These are phyloP conservation scores for Argyresthia goedartella DNA, from an alignment of 2,888 invertebrate genomes.

Conservation along the genomic window DNA sequence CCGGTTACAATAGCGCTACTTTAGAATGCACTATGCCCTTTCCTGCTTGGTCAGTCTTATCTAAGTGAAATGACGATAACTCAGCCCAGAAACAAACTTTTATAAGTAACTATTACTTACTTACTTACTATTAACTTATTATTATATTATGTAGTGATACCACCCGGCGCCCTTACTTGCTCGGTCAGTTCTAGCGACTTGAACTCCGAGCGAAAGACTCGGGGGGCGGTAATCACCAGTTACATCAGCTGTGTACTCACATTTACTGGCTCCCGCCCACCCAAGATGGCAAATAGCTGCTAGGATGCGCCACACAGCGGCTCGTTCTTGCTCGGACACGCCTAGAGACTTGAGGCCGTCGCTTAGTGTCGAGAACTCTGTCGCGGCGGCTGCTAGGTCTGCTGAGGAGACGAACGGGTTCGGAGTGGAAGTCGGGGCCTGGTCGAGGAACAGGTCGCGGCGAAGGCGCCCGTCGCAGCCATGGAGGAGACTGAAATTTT, in stretches of 20 bases:
- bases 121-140: no score
- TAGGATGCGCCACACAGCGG: conserved; percentile 87
- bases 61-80: no score
- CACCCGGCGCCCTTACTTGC: neutral
- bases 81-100: no score
- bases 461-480: conserved; percentile 87
- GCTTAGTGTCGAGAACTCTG: conserved; percentile 85
- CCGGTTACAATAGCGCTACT: no score
- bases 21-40: no score
- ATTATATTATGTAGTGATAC: no score
- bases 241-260: conserved; percentile 32
- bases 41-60: no score
- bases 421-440: conserved; percentile 49
- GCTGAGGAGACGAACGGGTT: conserved; percentile 85
- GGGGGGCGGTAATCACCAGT: no score
- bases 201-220: neutral
- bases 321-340: conserved; percentile 82
- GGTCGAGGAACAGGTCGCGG: conserved; percentile 87
- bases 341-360: conserved; percentile 82
- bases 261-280: conserved; percentile 85
- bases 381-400: conserved; percentile 85
- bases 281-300: conserved; percentile 96
- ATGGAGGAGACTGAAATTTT: conserved; percentile 75
- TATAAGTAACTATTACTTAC: no score
- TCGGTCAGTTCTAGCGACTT: neutral